These are phyloP conservation scores for Uloborus plumipes DNA, from an alignment of 2,888 invertebrate genomes.

Conservation along the genomic window DNA sequence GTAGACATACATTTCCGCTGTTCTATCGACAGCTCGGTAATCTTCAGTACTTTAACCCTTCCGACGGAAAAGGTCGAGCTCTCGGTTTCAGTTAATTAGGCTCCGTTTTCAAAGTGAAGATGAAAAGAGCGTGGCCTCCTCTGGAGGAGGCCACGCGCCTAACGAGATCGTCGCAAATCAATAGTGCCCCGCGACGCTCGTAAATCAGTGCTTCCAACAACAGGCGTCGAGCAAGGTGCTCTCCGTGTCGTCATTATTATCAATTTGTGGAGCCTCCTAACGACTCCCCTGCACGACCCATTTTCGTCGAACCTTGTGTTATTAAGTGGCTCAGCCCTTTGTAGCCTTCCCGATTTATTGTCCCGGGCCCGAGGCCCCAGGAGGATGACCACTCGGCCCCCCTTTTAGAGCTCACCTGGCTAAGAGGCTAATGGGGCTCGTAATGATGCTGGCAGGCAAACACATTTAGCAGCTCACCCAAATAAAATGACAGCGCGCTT, in stretches of 20 bases:
- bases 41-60: slow-evolving; percentile 63
- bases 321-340: slow-evolving; percentile 65
- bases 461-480: slow-evolving; percentile 53
- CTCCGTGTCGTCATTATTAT: slow-evolving; percentile 63
- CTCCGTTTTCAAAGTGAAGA: slow-evolving; percentile 57
- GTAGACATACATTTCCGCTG: slow-evolving; percentile 47
- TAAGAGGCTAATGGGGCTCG: slow-evolving; percentile 57
- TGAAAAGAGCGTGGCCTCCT: slow-evolving; percentile 32
- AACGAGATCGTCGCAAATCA: slow-evolving; percentile 64
- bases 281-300: slow-evolving; percentile 54
- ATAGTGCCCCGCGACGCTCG: slow-evolving; percentile 50
- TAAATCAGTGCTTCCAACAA: slow-evolving; percentile 56
- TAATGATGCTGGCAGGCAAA: slow-evolving; percentile 42
- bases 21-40: slow-evolving; percentile 59
- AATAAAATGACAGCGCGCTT: slow-evolving; percentile 56
- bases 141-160: slow-evolving; percentile 21
- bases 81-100: slow-evolving; percentile 62
- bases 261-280: slow-evolving; percentile 59
- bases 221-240: slow-evolving; percentile 30
- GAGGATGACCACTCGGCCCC: slow-evolving; percentile 43
- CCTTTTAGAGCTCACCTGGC: slow-evolving; percentile 48
- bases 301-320: slow-evolving; percentile 50
- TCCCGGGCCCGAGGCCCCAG: slow-evolving; percentile 36
- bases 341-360: slow-evolving; percentile 61
- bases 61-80: slow-evolving; percentile 61